phyloP scores from a whole-genome alignment of 1,140 invertebrate genomes.

The Lepidurus arcticus region DNA sequence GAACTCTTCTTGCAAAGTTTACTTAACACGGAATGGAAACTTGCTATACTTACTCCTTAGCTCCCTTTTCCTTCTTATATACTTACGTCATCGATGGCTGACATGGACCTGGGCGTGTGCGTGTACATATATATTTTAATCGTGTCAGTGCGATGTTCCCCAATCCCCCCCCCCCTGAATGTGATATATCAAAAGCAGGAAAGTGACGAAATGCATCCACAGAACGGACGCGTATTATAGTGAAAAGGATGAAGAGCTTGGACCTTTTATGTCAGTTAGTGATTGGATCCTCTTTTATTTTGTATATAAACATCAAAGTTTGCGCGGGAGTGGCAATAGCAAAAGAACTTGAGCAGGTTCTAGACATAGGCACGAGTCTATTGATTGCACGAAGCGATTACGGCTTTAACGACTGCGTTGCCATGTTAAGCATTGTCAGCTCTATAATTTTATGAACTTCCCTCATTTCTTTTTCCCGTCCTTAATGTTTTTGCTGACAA shows the following conservation, averaged over 20 bases:
- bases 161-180: constrained; percentile 6
- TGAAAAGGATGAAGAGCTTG: too few species aligned
- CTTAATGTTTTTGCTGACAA: not conserved
- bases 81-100: not conserved
- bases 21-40: constrained; percentile 3
- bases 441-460: not conserved
- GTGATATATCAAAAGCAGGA: constrained; percentile 7
- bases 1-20: not conserved
- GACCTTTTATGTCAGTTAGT: too few species aligned
- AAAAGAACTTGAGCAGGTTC: not conserved
- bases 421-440: not conserved
- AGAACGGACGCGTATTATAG: too few species aligned
- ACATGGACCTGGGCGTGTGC: not conserved
- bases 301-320: not conserved
- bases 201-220: not conserved
- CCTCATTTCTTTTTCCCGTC: constrained; percentile 12
- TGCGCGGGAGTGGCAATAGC: not conserved
- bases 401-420: not conserved
- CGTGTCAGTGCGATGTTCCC: not conserved
- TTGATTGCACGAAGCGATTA: not conserved
- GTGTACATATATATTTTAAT: constrained; percentile 11
- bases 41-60: not conserved
- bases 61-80: not conserved
- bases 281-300: too few species aligned
- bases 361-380: not conserved